Evolutionary conservation across 2,113 vertebrate genomes (phyloP), one percentile per base, ranked within the genome.

Genomic region (Phylloscopus trochiloides): DNA sequence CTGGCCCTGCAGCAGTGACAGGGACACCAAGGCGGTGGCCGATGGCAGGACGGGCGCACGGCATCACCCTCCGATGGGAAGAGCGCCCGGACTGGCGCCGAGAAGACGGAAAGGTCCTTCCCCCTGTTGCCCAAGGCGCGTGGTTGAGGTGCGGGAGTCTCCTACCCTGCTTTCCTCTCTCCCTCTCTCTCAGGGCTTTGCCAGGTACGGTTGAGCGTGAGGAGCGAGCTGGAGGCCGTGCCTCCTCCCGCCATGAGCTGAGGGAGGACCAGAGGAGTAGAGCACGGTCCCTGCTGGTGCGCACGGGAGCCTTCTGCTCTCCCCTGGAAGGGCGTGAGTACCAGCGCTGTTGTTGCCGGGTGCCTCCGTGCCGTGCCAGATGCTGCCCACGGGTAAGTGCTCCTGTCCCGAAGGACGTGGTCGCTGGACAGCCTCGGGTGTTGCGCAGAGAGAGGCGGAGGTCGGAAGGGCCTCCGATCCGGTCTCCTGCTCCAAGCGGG

Each of bases 161-260:
- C 82, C 95, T 94, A 92, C 95, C 82, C 90, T 93, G 95, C 95
- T 95, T 76, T 97, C 92, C 95, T 97, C 92, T 96, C 90, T 97
- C 92, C 96, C 94, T 96, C 78, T 96, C 88, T 95, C 94, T 93
- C 95, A 95, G 96, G 96, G 96, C 86, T 93, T 94, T 88, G 88
- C 90, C 92, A 92, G 94, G 95, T 95, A 87, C 32, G 45, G 85
- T 91, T 94, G 89, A 62, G 91, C 36, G 3, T 86, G 94, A 96
- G 93, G 86, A 96, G 90, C 4, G 32, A 94, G 93, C 92, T 95
- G 94, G 95, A 96, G 96, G 96, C 81, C 6, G 19, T 90, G 82
- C 85, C 88, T 96, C 95, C 96, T 90, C 88, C 90, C 32, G 54
- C 95, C 81, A 68, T 93, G 88, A 82, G 88, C 95, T 91, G 96